phyloP scores from a whole-genome alignment of 2,113 vertebrate genomes.

The Pithys albifrons region DNA sequence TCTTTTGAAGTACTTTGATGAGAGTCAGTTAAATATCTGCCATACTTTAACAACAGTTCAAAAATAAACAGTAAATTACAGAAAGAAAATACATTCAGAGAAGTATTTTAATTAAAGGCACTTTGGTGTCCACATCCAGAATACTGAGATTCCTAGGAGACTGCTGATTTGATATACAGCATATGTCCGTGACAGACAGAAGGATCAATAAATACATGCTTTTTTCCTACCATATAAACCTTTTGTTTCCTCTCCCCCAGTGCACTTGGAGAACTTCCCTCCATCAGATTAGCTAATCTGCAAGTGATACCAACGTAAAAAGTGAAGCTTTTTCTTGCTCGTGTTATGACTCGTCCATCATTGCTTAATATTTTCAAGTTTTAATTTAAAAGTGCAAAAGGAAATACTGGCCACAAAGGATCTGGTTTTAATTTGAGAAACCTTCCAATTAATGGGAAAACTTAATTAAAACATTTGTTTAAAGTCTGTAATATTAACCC shows the following conservation, averaged over 20 bases:
- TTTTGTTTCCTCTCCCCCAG: neutral
- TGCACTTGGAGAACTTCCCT: neutral
- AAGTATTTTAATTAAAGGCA: conserved; percentile 30
- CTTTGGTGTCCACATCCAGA: neutral
- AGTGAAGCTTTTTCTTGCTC: neutral
- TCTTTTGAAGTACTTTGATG: neutral
- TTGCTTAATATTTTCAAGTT: conserved; percentile 42
- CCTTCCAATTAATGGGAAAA: conserved; percentile 55
- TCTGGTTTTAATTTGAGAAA: conserved; percentile 60
- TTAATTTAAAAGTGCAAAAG: conserved; percentile 62
- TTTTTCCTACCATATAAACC: neutral
- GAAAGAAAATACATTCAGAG: neutral
- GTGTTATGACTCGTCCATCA: neutral
- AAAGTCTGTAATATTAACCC: conserved; percentile 65
- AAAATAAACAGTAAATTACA: neutral
- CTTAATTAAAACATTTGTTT: conserved; percentile 72
- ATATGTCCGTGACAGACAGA: neutral
- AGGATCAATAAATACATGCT: neutral
- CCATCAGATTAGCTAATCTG: neutral
- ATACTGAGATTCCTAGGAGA: neutral
- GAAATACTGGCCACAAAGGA: conserved; percentile 58
- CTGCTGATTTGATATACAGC: neutral
- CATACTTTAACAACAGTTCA: neutral
- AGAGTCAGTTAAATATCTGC: neutral
- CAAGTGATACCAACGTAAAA: neutral